phyloP scores from a whole-genome alignment of 1,140 invertebrate genomes.

The Drosophila subpulchrella region DNA sequence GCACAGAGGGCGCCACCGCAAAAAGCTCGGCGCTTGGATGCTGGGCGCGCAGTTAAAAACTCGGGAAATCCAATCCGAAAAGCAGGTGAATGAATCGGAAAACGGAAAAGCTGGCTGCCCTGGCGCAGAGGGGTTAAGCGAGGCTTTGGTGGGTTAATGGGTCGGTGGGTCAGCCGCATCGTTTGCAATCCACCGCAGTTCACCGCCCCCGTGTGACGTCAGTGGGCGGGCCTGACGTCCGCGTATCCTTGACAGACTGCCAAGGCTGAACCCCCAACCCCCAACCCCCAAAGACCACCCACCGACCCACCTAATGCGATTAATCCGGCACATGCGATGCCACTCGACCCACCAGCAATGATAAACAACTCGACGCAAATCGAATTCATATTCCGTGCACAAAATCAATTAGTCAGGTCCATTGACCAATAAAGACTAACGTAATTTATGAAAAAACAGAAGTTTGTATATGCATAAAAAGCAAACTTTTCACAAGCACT shows the following conservation, averaged over 20 bases:
- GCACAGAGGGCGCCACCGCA: slow-evolving; percentile 33
- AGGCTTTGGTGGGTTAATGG: slow-evolving; percentile 1
- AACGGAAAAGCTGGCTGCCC: neutral
- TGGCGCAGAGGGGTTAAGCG: neutral
- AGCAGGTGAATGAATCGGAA: slow-evolving; percentile 5
- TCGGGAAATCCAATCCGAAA: neutral
- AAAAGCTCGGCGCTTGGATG: slow-evolving; percentile 37
- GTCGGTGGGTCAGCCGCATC: slow-evolving; percentile 15
- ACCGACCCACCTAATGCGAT: neutral
- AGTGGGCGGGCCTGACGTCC: neutral
- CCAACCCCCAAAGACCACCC: neutral
- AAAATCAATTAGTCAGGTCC: slow-evolving; percentile 47
- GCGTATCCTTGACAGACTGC: slow-evolving; percentile 25
- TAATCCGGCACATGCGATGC: slow-evolving; percentile 16
- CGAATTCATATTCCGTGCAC: slow-evolving; percentile 40
- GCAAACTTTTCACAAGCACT: neutral
- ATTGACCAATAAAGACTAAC: slow-evolving; percentile 26
- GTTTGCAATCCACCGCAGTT: slow-evolving; percentile 2
- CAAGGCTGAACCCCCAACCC: slow-evolving; percentile 41
- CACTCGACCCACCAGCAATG: slow-evolving; percentile 1
- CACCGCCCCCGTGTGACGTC: slow-evolving; percentile 25
- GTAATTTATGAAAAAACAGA: neutral
- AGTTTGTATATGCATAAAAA: neutral
- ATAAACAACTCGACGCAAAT: slow-evolving; percentile 32
- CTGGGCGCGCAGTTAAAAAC: slow-evolving; percentile 37